Evolutionary conservation across 2,888 invertebrate species (phyloP).

Genomic region (Pseudeuparius sepicola): DNA sequence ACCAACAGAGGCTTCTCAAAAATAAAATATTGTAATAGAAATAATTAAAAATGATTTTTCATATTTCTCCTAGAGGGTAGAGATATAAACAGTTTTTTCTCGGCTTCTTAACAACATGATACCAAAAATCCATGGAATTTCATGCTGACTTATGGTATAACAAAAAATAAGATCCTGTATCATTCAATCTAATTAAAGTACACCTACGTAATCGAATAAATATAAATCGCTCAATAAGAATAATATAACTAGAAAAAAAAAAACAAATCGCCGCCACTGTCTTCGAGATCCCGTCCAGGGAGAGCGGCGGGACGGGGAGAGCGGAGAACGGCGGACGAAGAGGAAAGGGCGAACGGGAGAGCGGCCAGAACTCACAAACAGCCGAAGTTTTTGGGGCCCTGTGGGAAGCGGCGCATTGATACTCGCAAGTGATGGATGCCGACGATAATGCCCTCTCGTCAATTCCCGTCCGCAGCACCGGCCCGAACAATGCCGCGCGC

Average conservation of each 20-base stretch:
- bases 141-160: too few relatives aligned
- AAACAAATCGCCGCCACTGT: slow-evolving; percentile 1
- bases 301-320: slow-evolving; percentile 9
- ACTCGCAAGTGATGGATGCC: slow-evolving; percentile 42
- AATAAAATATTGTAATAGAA: too few relatives aligned
- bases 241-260: slow-evolving; percentile 7
- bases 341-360: slow-evolving; percentile 31
- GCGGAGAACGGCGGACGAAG: slow-evolving; percentile 14
- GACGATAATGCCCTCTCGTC: slow-evolving; percentile 46
- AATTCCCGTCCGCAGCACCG: slow-evolving; percentile 45
- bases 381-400: slow-evolving; percentile 39
- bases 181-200: too few relatives aligned
- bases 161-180: too few relatives aligned
- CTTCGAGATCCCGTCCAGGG: background rate
- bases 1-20: too few relatives aligned
- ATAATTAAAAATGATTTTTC: too few relatives aligned
- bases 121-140: too few relatives aligned
- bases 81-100: too few relatives aligned
- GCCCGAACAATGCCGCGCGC: slow-evolving; percentile 44
- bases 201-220: too few relatives aligned
- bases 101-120: too few relatives aligned
- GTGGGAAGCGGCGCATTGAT: slow-evolving; percentile 42
- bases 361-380: slow-evolving; percentile 35
- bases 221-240: too few relatives aligned
- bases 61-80: too few relatives aligned